These are phyloP conservation scores for Adelosebastes latens DNA, from an alignment of 2,797 vertebrate species.

Conservation along the genomic window DNA sequence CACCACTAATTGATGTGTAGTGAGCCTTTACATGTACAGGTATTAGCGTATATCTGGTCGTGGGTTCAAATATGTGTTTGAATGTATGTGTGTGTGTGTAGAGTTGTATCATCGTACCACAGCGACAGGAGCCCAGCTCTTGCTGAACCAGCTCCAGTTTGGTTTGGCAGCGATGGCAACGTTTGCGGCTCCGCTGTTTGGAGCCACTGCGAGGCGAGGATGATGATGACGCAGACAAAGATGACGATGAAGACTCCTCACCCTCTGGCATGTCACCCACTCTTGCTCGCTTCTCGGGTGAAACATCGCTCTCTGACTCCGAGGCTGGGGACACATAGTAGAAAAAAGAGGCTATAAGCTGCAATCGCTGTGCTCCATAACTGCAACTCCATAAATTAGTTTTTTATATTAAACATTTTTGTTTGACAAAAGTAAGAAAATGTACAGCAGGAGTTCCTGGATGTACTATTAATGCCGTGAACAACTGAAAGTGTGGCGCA, in stretches of 20 bases:
- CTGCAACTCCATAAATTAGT: background rate
- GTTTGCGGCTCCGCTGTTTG: constrained; percentile 96
- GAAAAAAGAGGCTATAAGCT: background rate
- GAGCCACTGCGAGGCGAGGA: constrained; percentile 84
- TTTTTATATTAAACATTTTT: background rate
- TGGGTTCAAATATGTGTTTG: background rate
- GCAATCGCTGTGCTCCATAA: background rate
- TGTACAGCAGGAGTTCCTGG: background rate
- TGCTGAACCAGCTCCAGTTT: constrained; percentile 99
- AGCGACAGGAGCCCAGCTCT: constrained; percentile 97
- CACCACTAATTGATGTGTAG: background rate
- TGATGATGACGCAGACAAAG: constrained; percentile 66
- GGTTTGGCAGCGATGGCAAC: constrained; percentile 98
- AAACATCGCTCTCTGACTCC: constrained; percentile 92
- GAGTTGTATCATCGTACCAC: constrained; percentile 83
- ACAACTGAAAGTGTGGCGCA: background rate
- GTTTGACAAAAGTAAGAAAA: background rate
- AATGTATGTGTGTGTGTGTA: background rate
- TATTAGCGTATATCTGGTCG: background rate
- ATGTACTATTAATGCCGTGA: background rate
- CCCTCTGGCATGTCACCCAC: constrained; percentile 84
- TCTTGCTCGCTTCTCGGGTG: constrained; percentile 92
- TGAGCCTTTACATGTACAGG: background rate
- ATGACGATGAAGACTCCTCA: constrained; percentile 83
- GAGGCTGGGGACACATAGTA: constrained; percentile 81